Base-by-base conservation (phyloP, 2,888 invertebrate species). In the Ormia ochracea region DNA sequence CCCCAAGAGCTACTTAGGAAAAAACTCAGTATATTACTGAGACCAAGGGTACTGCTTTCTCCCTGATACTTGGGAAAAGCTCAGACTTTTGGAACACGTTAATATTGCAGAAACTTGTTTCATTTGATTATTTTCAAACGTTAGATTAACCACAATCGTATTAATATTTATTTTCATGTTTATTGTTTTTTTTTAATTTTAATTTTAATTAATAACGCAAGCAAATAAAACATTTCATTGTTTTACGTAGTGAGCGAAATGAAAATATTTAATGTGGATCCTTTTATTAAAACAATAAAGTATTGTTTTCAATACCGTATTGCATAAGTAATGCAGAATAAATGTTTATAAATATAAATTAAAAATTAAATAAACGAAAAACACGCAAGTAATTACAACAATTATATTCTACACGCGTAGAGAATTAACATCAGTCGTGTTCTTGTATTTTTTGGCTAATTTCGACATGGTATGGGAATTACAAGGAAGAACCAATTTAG, bases 361-460 rank as follows among this genome's bases (percentile, higher is more conserved):
- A n/a, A 19, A 69, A 19, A 19, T 31, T 4, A 61, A 31, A 31
- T 59, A 19, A 54, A 65, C 14, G 0, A 23, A 50, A 65, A 41
- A 72, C 70, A 72, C 77, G 58, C 58, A 52, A 65, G 65, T 72
- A 65, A 70, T 70, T 70, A 77, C 58, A 19, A 52, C 65, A 65
- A 77, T 77, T 70, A 65, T 70, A 48, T 19, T 52, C 26, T 26
- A 66, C 38, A 65, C 69, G 50, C 70, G 28, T 31, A 2, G 3
- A 10, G 9, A 26, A 61, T 4, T 26, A 0, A 33, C 23, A 43
- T 26, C 9, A 23, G 9, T n/a, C 3, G 12, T 14, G 48, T 14
- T 36, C 48, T 21, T 23, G 6, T 31, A 31, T 12, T 43, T n/a
- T 31, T 19, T 14, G 28, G 14, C 3, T 28, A 6, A 17, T 36